These are phyloP conservation scores for Hylaeus anthracinus DNA, from an alignment of 1,140 invertebrate genomes.

Conservation along the genomic window DNA sequence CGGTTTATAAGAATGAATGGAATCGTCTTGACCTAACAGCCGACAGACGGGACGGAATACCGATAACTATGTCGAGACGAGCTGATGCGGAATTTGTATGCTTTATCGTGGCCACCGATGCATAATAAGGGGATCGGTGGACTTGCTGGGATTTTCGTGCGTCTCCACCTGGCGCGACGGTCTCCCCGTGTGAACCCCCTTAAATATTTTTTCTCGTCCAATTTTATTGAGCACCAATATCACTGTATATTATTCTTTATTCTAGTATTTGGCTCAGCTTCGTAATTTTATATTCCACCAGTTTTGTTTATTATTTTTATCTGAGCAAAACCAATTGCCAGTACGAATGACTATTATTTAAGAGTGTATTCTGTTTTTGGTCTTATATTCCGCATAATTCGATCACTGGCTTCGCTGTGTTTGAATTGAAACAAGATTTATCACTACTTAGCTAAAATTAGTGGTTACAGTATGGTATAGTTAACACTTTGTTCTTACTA, in stretches of 20 bases:
- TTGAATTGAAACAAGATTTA: neutral
- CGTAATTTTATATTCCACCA: no score
- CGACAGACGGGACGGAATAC: slow-evolving; percentile 36
- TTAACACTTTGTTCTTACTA: neutral
- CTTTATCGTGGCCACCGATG: slow-evolving; percentile 29
- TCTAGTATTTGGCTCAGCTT: no score
- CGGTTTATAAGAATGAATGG: slow-evolving; percentile 52
- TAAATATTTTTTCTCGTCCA: no score
- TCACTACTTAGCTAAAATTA: neutral
- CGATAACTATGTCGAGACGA: slow-evolving; percentile 41
- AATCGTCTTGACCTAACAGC: slow-evolving; percentile 50
- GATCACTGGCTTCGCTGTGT: neutral
- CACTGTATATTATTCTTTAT: no score
- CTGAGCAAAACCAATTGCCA: no score
- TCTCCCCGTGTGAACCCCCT: no score
- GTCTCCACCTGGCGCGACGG: neutral
- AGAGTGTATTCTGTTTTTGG: no score
- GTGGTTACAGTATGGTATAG: neutral
- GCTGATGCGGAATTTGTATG: slow-evolving; percentile 37
- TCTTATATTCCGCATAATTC: neutral
- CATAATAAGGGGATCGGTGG: slow-evolving; percentile 25
- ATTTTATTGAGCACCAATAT: no score
- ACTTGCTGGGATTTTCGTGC: slow-evolving; percentile 14
- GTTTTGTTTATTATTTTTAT: no score
- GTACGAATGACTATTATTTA: no score